Percentiles rank a stretch among this genome's conserved stretches.
These are phyloP conservation scores for Bibio marci DNA, from an alignment of 2,888 invertebrate genomes.

Conservation along the genomic window DNA sequence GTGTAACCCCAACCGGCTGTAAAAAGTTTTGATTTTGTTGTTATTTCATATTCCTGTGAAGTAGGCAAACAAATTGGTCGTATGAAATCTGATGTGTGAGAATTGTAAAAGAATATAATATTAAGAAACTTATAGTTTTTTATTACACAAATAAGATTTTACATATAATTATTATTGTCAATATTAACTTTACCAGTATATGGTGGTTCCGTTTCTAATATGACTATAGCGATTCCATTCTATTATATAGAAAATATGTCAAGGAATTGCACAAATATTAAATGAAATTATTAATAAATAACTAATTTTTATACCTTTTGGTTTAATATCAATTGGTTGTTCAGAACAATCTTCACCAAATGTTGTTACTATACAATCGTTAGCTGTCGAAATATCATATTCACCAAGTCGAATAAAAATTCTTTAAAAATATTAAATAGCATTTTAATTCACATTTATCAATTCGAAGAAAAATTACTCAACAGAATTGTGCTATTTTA, in stretches of 20 bases:
- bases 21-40: too few species aligned
- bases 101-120: too few species aligned
- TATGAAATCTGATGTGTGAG: constrained; percentile 4
- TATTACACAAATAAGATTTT: too few species aligned
- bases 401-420: not conserved
- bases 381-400: not conserved
- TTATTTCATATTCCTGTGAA: not conserved
- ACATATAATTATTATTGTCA: too few species aligned
- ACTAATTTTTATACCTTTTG: too few species aligned
- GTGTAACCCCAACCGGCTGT: constrained; percentile 2
- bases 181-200: not conserved
- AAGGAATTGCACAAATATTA: not conserved
- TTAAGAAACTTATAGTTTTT: too few species aligned
- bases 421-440: not conserved
- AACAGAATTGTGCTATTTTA: too few species aligned
- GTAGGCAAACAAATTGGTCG: constrained; percentile 3
- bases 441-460: too few species aligned
- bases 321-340: not conserved
- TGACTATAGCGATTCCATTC: constrained; percentile 2
- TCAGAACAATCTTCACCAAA: constrained; percentile 1
- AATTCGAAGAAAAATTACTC: too few species aligned
- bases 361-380: not conserved
- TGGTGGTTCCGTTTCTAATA: not conserved
- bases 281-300: too few species aligned
- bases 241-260: not conserved